Conservation (phyloP, 2,888 invertebrate species). For the Camponotus fellah region DNA sequence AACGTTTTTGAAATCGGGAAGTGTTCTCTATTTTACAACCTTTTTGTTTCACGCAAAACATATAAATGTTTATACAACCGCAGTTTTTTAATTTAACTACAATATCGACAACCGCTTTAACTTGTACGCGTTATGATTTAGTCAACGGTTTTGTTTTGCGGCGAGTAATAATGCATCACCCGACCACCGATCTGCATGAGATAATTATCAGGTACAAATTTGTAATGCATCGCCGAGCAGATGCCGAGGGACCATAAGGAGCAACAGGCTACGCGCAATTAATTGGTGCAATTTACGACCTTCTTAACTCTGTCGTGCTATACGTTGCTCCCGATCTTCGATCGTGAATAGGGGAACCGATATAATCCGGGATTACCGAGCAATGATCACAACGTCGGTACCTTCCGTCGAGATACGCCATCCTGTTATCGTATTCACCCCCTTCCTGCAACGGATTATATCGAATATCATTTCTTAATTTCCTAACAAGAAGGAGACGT, state of each 20-base stretch:
- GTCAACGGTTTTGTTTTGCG: slow-evolving; percentile 8
- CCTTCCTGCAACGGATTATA: background rate
- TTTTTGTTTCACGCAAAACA: background rate
- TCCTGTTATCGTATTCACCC: slow-evolving; percentile 1
- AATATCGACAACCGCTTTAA: background rate
- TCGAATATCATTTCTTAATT: slow-evolving; percentile 30
- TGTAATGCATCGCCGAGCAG: slow-evolving; percentile 53
- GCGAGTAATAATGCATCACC: background rate
- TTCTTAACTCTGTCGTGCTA: slow-evolving; percentile 59
- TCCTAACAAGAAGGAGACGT: background rate
- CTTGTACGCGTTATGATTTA: background rate
- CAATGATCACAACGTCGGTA: slow-evolving; percentile 51
- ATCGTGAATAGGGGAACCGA: slow-evolving; percentile 55
- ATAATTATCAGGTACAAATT: slow-evolving; percentile 56
- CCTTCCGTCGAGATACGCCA: slow-evolving; percentile 47
- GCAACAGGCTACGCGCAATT: slow-evolving; percentile 74
- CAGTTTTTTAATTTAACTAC: background rate
- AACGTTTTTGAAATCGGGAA: background rate
- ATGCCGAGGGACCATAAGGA: slow-evolving; percentile 61
- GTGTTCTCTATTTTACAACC: background rate
- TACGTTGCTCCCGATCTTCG: slow-evolving; percentile 59
- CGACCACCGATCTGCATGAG: slow-evolving; percentile 5
- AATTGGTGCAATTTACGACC: slow-evolving; percentile 71
- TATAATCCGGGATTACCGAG: slow-evolving; percentile 71
- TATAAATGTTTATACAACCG: background rate